Evolutionary conservation across 2,113 vertebrate species (phyloP).

Genomic region (Dipodomys ordii): DNA sequence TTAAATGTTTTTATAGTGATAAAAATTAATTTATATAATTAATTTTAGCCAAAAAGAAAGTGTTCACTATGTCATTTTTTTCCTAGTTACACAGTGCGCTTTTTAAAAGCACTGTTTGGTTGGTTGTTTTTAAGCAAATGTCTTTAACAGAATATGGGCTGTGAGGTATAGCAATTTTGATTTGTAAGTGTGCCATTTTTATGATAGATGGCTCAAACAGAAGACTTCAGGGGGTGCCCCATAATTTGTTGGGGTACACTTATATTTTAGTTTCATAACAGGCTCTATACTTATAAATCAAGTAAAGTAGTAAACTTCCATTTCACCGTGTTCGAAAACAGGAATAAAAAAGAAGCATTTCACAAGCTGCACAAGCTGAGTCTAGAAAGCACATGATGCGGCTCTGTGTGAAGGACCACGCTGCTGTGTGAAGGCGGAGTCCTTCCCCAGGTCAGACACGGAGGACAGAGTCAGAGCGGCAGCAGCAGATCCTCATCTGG

Average conservation of each 20-base stretch:
- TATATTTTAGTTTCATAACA: neutral
- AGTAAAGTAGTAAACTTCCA: neutral
- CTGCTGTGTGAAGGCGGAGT: too few species aligned
- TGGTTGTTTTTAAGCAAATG: neutral
- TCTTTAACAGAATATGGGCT: neutral
- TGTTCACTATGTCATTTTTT: neutral
- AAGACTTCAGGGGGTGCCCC: neutral
- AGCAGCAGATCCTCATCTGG: neutral
- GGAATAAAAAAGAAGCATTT: neutral
- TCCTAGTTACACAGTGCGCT: neutral
- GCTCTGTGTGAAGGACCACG: neutral
- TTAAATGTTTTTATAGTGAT: neutral
- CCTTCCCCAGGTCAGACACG: rapidly evolving
- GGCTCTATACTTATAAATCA: neutral
- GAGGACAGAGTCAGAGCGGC: rapidly evolving
- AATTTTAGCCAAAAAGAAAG: neutral
- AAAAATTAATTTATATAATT: neutral
- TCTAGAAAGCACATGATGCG: neutral
- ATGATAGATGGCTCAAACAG: rapidly evolving
- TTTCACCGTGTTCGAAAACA: neutral
- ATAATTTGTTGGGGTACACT: neutral
- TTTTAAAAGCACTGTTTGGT: neutral
- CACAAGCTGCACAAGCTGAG: neutral
- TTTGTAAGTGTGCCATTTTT: neutral
- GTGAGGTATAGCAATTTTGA: neutral